These are phyloP conservation scores for Graptemys geographica DNA, from an alignment of 2,797 vertebrate genomes.

Conservation along the genomic window DNA sequence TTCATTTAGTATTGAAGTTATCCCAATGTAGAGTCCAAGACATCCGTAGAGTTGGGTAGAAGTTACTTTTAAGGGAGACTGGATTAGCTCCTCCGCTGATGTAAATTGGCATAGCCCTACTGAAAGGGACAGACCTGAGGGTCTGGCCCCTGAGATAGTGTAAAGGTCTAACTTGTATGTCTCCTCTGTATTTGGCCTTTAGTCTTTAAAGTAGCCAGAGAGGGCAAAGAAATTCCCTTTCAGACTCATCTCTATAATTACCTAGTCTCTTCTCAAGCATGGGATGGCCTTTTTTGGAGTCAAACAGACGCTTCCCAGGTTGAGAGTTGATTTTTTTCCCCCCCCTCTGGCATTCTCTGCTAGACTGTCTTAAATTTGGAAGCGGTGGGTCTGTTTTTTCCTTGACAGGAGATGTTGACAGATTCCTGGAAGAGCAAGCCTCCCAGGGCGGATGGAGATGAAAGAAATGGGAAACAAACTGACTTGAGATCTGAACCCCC, in stretches of 20 bases:
- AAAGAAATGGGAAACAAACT: slow-evolving; percentile 69
- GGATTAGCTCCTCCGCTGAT: background rate
- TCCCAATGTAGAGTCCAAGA: background rate
- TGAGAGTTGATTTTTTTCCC: background rate
- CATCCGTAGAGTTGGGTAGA: background rate
- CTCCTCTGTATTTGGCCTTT: background rate
- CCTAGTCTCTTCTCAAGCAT: slow-evolving; percentile 13
- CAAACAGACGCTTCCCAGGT: slow-evolving; percentile 12
- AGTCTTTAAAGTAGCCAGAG: background rate
- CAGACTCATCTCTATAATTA: slow-evolving; percentile 24
- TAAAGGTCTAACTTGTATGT: background rate
- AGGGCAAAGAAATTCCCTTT: background rate
- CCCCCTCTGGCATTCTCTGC: slow-evolving; percentile 21
- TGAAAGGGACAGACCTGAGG: background rate
- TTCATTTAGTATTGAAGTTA: background rate
- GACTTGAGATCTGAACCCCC: slow-evolving; percentile 54
- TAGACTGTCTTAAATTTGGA: slow-evolving; percentile 14
- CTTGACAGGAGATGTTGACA: slow-evolving; percentile 66
- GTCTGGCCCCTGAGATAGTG: background rate
- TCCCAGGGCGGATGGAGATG: slow-evolving; percentile 34
- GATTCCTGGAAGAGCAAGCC: slow-evolving; percentile 64
- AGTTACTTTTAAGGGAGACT: background rate
- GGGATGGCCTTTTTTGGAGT: slow-evolving; percentile 48
- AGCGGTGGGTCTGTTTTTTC: slow-evolving; percentile 52
- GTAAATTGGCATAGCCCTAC: background rate